Base-by-base conservation (phyloP, 2,113 vertebrate genomes). In the Origma solitaria region DNA sequence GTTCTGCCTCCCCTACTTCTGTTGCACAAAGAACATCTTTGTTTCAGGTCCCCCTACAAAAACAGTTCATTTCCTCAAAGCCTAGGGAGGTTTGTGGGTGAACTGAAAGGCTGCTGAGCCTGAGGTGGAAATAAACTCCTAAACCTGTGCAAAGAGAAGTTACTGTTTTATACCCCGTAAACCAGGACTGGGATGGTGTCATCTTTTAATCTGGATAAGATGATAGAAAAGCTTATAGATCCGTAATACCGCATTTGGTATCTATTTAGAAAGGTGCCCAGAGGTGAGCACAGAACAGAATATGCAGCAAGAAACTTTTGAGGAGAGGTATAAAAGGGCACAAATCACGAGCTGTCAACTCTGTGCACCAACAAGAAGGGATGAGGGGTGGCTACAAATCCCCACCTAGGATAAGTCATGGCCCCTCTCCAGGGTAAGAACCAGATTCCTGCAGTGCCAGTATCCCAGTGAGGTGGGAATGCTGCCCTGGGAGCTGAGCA, bases 11-110 rank as follows among this genome's bases (percentile, higher is more conserved):
- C 25, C 49, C 50, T 76, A 23, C 58, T 80, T 88, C 13, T 35
- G 16, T 15, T 50, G 70, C 53, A 87, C 3, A 3, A 83, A 90
- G 58, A 13, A 25, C 58, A 81, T 18, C 72, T 92, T 87, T 91
- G 76, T 87, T 90, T 76, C 57, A 75, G 33, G 33, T 44, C 15
- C 21, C 56, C 37, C 50, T 57, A 40, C 25, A 72, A 82, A 85
- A 85, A 85, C 2, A 90, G 61, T 11, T 60, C 9, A 18, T 71
- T 91, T 93, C 75, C 66, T 95, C 44, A 91, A 76, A 93, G 61
- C 31, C 61, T 49, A 42, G 79, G 25, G 35, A 71, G 30, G 31
- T 61, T n/a, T 75, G 54, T 50, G 57, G 50, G 42, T 66, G 57
- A 94, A 68, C 20, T 16, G 18, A 62, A 87, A 68, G 51, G 73